Evolutionary conservation across 1,140 invertebrate genomes (phyloP).

Genomic region (Drosophila miranda): DNA sequence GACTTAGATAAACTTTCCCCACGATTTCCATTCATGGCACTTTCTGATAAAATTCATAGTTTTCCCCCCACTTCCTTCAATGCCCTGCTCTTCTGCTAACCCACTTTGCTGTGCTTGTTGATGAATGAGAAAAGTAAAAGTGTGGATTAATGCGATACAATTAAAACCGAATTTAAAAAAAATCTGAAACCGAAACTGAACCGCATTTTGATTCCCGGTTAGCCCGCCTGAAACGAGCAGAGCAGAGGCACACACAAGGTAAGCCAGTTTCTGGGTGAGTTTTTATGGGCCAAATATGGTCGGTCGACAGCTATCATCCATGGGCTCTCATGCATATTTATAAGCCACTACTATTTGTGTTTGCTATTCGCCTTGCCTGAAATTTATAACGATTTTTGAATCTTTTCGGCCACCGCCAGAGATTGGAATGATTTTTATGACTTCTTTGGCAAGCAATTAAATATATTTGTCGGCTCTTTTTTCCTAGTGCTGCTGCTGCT

Average conservation of each 20-base stretch:
- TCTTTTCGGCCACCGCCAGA: slow-evolving; percentile 6
- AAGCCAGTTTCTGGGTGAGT: slow-evolving; percentile 57
- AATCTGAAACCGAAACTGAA: slow-evolving; percentile 25
- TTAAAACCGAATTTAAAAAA: slow-evolving; percentile 11
- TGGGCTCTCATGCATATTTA: slow-evolving; percentile 62
- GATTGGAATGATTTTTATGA: slow-evolving; percentile 42
- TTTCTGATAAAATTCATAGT: no score
- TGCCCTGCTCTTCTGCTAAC: neutral
- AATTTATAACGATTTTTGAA: slow-evolving; percentile 27
- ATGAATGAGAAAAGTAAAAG: slow-evolving; percentile 35
- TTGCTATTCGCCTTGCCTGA: slow-evolving; percentile 34
- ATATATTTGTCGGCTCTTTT: slow-evolving; percentile 42
- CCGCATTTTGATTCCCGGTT: slow-evolving; percentile 31
- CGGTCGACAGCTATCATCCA: slow-evolving; percentile 13
- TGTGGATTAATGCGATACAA: slow-evolving; percentile 34
- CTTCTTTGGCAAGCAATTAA: slow-evolving; percentile 52
- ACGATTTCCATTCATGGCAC: no score
- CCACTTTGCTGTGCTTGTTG: slow-evolving; percentile 9
- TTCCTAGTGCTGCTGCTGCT: neutral
- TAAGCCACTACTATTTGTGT: slow-evolving; percentile 49
- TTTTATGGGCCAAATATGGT: slow-evolving; percentile 67
- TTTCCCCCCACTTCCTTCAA: no score
- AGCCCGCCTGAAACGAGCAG: slow-evolving; percentile 14
- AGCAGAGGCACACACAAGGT: slow-evolving; percentile 40
- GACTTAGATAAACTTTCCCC: no score